Evolutionary conservation across 1,140 invertebrate species (phyloP), one percentile per base, ranked within the genome.

Genomic region (Drosophila pallidifrons): DNA sequence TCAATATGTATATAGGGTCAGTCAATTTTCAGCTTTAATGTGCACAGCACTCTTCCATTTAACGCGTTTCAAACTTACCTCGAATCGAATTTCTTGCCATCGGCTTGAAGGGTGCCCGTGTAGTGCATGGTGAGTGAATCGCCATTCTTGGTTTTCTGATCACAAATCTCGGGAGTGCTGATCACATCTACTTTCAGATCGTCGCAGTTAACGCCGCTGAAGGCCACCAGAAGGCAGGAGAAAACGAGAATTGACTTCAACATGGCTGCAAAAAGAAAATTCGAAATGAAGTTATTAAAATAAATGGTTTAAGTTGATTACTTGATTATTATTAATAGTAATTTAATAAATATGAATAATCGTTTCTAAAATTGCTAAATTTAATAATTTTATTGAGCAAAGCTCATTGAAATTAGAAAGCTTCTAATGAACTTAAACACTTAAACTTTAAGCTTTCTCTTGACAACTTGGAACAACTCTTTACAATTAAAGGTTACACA

Each of bases 61-160:
- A 28, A 32, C 6, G 32, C 32, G 32, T 8, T 32, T 54, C 61
- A 32, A 79, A 94, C 94, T 95, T 94, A 98, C 97, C 97, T 98
- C 79, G 97, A 98, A 93, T 99, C 97, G 91, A 99, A 99, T 93
- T 98, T 97, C 85, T 95, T 97, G 61, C 97, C 97, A 93, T 98
- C 96, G 72, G 94, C 93, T 45, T 72, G 75, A 13, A 98, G 94
- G 16, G 96, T 98, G 76, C 98, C 98, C 38, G 96, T 97, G 91
- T 99, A 99, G 93, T 99, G 98, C 97, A 99, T 98, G 52, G 97
- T 97, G 38, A 99, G 95, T 94, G 96, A 96, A 93, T 98, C 97
- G 30, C 97, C 96, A 70, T 95, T 95, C 92, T 98, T 97, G n/a
- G 96, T 95, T 92, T 96, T 96, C 76, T 94, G 93, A 2, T 95